These are phyloP conservation scores for Thinocorus orbignyianus DNA, from an alignment of 2,113 vertebrate species.

Conservation along the genomic window DNA sequence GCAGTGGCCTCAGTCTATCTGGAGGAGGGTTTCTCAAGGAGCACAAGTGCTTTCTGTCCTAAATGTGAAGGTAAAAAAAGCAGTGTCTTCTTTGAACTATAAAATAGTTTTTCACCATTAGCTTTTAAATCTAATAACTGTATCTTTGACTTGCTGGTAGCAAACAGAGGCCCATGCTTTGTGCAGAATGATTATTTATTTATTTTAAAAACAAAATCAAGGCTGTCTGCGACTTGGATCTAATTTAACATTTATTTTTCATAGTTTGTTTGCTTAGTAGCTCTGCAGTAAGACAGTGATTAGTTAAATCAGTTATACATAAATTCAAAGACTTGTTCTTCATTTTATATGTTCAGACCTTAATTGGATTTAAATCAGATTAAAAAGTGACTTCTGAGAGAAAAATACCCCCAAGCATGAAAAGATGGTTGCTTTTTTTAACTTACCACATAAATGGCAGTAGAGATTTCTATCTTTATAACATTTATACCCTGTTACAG, in stretches of 20 bases:
- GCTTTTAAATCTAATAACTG: not conserved
- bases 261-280: conserved; percentile 36
- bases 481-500: conserved; percentile 16
- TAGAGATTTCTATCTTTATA: conserved; percentile 34
- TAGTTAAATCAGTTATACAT: conserved; percentile 55
- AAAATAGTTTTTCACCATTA: not conserved
- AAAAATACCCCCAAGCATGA: conserved; percentile 49
- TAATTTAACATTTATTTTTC: conserved; percentile 40
- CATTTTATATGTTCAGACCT: conserved; percentile 56
- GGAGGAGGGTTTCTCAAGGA: not conserved
- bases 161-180: not conserved
- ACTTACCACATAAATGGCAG: conserved; percentile 15
- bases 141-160: not conserved
- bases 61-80: not conserved
- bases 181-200: conserved; percentile 10
- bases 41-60: not conserved
- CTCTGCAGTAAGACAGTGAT: not conserved
- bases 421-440: conserved; percentile 29
- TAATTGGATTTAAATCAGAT: conserved; percentile 66
- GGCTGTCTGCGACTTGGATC: conserved; percentile 9
- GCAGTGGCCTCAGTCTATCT: not conserved
- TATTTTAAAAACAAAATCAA: conserved; percentile 42
- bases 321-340: conserved; percentile 58
- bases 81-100: not conserved
- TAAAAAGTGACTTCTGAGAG: conserved; percentile 56